Conservation (phyloP, 2,888 invertebrate species). For the Agonopterix arenella region DNA sequence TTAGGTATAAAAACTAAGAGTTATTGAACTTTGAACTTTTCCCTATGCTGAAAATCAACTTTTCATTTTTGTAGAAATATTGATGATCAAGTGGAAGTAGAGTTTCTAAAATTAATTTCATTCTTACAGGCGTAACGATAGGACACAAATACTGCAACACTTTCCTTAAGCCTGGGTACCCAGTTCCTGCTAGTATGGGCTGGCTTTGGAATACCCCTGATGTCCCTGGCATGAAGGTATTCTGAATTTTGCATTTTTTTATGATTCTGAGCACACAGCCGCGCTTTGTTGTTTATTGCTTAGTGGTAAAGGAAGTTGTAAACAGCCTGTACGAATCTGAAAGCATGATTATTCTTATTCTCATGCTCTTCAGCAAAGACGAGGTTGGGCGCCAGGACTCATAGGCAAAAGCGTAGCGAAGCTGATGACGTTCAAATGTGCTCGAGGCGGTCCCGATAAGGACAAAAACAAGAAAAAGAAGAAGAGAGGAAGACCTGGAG, state of each 20-base stretch:
- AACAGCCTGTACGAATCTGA: no score
- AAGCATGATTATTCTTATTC: no score
- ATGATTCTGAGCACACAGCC: no score
- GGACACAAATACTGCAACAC: constrained; percentile 75
- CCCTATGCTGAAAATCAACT: no score
- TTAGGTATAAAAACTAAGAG: no score
- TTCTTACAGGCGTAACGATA: constrained; percentile 50
- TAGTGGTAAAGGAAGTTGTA: no score
- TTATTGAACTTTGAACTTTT: no score
- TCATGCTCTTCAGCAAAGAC: constrained; percentile 21
- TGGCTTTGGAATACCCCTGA: constrained; percentile 79
- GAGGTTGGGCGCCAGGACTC: constrained; percentile 77
- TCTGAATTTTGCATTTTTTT: no score
- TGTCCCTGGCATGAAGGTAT: not conserved
- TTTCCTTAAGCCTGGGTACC: constrained; percentile 53
- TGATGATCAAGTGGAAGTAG: no score
- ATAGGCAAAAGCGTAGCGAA: constrained; percentile 70
- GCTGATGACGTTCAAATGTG: constrained; percentile 59
- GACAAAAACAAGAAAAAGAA: constrained; percentile 61
- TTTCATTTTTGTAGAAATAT: no score
- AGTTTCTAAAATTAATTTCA: no score
- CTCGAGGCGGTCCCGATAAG: constrained; percentile 49
- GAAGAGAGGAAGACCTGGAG: constrained; percentile 25
- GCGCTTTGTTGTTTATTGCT: no score
- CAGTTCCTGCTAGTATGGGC: constrained; percentile 80